These are phyloP conservation scores for Myocastor coypus DNA, from an alignment of 2,113 vertebrate genomes.

Conservation along the genomic window DNA sequence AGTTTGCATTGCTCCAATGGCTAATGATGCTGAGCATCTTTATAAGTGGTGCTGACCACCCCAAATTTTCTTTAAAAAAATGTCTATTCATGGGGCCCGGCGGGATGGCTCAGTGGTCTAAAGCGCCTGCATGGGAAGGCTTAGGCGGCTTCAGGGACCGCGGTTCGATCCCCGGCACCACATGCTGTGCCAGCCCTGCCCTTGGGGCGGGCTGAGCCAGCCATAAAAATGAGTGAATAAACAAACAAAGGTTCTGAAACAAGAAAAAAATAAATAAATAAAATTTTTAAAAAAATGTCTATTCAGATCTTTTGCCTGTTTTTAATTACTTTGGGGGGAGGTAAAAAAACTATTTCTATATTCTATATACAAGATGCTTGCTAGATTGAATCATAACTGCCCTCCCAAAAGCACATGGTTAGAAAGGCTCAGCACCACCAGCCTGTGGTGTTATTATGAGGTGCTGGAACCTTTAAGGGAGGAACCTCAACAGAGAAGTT, in stretches of 20 bases:
- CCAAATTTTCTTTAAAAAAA: neutral
- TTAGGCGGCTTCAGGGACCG: no score
- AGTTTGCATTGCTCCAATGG: neutral
- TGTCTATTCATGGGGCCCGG: no score
- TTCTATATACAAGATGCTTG: neutral
- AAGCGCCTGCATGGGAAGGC: no score
- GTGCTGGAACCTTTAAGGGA: neutral
- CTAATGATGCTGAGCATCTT: neutral
- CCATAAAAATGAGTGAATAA: no score
- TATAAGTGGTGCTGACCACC: neutral
- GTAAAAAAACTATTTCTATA: conserved; percentile 19
- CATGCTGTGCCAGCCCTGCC: no score
- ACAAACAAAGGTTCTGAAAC: no score
- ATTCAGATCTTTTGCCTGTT: neutral
- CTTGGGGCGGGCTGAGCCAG: no score
- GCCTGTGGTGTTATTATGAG: neutral
- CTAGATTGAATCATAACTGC: neutral
- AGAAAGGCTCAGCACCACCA: neutral
- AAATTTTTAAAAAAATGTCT: neutral
- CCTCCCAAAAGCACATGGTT: neutral
- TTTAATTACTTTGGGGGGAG: no score
- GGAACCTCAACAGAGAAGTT: neutral
- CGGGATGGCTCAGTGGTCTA: no score
- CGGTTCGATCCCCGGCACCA: no score
- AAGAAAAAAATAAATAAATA: no score